These are phyloP conservation scores for Clarias gariepinus DNA, from an alignment of 2,113 vertebrate genomes.

Conservation along the genomic window DNA sequence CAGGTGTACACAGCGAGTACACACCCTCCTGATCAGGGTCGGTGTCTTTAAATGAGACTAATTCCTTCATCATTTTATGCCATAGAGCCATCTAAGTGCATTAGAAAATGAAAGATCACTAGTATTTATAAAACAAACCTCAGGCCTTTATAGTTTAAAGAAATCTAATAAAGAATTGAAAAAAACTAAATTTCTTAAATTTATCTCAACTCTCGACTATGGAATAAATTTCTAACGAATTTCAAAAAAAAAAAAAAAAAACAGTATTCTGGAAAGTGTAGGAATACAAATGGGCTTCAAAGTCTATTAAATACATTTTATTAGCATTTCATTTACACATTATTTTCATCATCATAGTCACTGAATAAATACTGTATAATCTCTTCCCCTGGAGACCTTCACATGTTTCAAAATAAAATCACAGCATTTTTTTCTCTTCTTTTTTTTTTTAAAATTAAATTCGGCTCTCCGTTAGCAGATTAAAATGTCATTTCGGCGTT, in stretches of 20 bases:
- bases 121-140: neutral
- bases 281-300: conserved; percentile 10
- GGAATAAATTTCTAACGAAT: neutral
- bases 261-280: neutral
- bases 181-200: no score
- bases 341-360: neutral
- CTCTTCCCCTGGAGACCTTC: neutral
- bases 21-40: neutral
- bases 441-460: neutral
- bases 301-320: conserved; percentile 29
- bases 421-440: neutral
- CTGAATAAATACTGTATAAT: conserved; percentile 12
- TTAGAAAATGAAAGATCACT: neutral
- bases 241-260: neutral
- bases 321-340: conserved; percentile 23
- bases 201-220: no score
- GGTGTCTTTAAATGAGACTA: neutral
- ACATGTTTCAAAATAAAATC: conserved; percentile 8
- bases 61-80: neutral
- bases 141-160: neutral
- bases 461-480: neutral
- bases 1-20: neutral
- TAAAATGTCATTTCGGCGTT: neutral
- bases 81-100: neutral
- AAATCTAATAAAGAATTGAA: no score